A percentile compares a stretch with the other conserved stretches of the same genome.
Evolutionary conservation across 2,113 vertebrate species (phyloP).

Genomic region (Tragelaphus scriptus): DNA sequence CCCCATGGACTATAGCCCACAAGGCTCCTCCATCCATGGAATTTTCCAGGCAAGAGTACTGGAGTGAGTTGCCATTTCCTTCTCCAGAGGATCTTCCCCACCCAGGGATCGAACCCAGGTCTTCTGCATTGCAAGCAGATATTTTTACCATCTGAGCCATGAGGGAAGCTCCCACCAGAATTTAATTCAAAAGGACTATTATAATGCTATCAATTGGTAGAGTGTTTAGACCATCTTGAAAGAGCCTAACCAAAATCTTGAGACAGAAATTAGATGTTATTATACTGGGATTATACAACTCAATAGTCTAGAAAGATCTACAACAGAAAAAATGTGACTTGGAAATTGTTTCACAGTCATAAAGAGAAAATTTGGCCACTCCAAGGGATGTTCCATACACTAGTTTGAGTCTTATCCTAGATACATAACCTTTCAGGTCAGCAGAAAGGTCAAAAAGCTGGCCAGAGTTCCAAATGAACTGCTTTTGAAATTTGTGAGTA

Average conservation of each 20-base stretch:
- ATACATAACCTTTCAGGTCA: constrained; percentile 49
- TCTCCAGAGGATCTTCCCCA: no score
- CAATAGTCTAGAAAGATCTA: constrained; percentile 34
- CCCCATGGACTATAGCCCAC: no score
- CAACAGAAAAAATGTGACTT: constrained; percentile 36
- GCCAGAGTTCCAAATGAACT: constrained; percentile 37
- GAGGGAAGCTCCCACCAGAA: background rate
- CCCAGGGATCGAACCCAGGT: no score
- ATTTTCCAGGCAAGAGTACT: no score
- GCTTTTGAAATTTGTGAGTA: constrained; percentile 45
- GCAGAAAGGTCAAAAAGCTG: constrained; percentile 46
- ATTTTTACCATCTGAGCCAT: no score
- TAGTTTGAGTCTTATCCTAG: constrained; percentile 48
- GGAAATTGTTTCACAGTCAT: constrained; percentile 57
- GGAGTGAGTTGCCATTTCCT: no score
- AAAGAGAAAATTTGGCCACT: constrained; percentile 63
- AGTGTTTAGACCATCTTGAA: background rate
- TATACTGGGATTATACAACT: constrained; percentile 5
- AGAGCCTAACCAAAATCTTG: background rate
- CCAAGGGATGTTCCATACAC: constrained; percentile 45
- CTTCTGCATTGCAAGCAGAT: no score
- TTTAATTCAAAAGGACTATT: background rate
- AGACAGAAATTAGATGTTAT: constrained; percentile 23
- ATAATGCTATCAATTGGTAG: background rate
- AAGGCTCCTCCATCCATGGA: no score